Evolutionary conservation across 1,140 invertebrate genomes (phyloP).

Genomic region (Eufriesea mexicana): DNA sequence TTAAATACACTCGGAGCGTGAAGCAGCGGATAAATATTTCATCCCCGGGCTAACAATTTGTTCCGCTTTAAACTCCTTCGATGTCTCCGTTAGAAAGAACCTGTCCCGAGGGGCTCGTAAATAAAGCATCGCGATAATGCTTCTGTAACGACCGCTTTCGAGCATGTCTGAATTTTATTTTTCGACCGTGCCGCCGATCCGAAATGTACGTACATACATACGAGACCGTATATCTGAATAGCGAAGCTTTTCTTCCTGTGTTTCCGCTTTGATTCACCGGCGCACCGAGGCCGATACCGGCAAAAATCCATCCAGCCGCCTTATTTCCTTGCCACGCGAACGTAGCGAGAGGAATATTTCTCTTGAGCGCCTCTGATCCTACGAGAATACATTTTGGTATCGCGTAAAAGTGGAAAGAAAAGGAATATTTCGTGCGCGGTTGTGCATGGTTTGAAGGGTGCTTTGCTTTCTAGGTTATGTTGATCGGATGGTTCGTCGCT

Average conservation of each 20-base stretch:
- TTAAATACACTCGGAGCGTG: not conserved
- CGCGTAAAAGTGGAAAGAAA: not conserved
- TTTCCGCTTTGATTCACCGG: conserved; percentile 24
- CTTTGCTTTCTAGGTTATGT: no score
- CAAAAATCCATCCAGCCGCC: not conserved
- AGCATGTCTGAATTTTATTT: not conserved
- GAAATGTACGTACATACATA: not conserved
- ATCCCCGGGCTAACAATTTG: not conserved
- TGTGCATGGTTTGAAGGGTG: not conserved
- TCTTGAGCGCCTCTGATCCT: not conserved
- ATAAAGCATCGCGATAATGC: not conserved
- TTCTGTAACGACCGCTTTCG: not conserved
- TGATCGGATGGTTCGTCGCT: no score
- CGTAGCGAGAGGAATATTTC: conserved; percentile 27
- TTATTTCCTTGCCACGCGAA: not conserved
- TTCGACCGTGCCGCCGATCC: not conserved
- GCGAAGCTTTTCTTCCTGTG: not conserved
- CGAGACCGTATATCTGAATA: not conserved
- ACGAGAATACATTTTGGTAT: not conserved
- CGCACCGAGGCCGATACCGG: not conserved
- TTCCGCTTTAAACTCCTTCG: not conserved
- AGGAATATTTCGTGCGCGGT: not conserved
- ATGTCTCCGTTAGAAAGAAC: not conserved
- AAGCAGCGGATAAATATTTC: not conserved
- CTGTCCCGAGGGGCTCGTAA: not conserved